phyloP scores from a whole-genome alignment of 2,797 vertebrate species.

The Australoheros facetus region DNA sequence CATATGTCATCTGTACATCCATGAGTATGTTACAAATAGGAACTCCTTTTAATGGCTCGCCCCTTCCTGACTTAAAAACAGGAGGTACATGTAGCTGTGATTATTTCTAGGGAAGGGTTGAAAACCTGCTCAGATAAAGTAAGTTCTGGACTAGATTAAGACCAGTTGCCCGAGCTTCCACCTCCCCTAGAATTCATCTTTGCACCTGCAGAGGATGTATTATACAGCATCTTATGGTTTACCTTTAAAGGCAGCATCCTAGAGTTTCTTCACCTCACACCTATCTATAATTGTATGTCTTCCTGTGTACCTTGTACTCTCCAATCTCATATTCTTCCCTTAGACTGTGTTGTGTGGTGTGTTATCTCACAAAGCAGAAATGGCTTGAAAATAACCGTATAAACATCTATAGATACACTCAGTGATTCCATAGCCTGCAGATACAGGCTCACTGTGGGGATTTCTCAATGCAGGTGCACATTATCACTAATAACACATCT shows the following conservation, averaged over 20 bases:
- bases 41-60: background rate
- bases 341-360: conserved; percentile 8
- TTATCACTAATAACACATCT: conserved; percentile 62
- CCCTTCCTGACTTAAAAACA: background rate
- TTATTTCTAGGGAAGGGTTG: background rate
- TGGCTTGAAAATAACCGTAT: conserved; percentile 26
- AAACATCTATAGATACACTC: conserved; percentile 31
- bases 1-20: background rate
- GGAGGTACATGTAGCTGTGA: background rate
- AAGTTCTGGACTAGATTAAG: background rate
- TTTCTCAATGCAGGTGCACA: conserved; percentile 49
- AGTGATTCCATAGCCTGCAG: conserved; percentile 29
- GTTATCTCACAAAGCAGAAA: conserved; percentile 52
- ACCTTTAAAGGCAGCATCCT: background rate
- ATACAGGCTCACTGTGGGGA: conserved; percentile 48
- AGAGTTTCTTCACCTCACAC: background rate
- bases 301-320: background rate
- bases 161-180: background rate
- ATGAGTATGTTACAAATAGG: background rate
- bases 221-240: background rate
- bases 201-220: background rate
- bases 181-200: background rate
- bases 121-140: background rate
- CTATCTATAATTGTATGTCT: background rate
- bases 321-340: conserved; percentile 9